Percentiles rank a stretch among this genome's conserved stretches.
Conservation (phyloP, 37 sponge, comb jelly and placozoan species). For the Eunapius fragilis region DNA sequence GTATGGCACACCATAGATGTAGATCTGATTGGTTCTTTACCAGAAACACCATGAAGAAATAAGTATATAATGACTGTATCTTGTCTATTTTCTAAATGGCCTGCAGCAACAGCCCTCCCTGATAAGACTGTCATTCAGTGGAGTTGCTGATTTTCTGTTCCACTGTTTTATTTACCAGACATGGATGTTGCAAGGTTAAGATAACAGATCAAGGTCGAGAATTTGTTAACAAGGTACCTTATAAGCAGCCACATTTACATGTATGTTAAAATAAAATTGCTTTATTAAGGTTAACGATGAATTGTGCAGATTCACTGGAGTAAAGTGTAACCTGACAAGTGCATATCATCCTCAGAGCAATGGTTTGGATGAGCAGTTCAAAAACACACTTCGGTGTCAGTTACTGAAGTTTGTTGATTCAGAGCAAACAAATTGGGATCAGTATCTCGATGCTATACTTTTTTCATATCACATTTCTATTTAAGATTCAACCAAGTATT, state of each 20-base stretch:
- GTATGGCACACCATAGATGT: constrained; percentile 34
- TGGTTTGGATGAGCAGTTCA: constrained; percentile 49
- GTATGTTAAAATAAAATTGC: background rate
- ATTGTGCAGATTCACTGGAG: constrained; percentile 19
- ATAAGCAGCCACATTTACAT: constrained; percentile 2
- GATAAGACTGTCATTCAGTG: constrained; percentile 14
- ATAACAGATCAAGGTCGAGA: constrained; percentile 42
- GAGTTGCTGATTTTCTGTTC: constrained; percentile 40
- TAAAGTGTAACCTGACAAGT: constrained; percentile 15
- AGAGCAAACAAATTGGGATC: constrained; percentile 29
- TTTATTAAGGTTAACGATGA: constrained; percentile 13
- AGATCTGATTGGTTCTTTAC: constrained; percentile 40
- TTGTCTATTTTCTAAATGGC: constrained; percentile 41
- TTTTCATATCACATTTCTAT: constrained; percentile 20
- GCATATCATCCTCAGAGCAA: constrained; percentile 53
- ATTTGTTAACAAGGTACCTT: constrained; percentile 37
- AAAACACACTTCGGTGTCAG: constrained; percentile 33
- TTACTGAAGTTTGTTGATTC: constrained; percentile 14
- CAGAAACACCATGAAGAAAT: constrained; percentile 27
- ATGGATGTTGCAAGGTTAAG: constrained; percentile 15
- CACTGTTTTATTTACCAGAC: constrained; percentile 23
- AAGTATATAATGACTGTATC: constrained; percentile 43
- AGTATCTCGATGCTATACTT: constrained; percentile 21
- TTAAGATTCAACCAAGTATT: constrained; percentile 28
- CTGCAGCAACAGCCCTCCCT: constrained; percentile 33